Conservation (phyloP, 53 echinoderm and acorn worm genomes). For the Holothuria scabra region DNA sequence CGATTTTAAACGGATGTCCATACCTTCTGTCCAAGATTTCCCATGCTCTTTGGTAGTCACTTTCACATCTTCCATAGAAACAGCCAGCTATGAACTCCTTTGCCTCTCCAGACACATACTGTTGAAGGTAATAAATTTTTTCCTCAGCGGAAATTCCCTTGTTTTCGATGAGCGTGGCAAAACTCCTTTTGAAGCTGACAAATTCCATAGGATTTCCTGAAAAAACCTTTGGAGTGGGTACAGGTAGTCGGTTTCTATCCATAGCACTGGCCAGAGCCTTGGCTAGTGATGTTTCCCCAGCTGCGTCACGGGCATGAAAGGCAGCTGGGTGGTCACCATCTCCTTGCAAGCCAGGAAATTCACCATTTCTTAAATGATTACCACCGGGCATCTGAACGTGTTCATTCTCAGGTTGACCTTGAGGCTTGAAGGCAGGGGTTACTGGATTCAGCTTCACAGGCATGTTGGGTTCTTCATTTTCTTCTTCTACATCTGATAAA, state of each 20-base stretch:
- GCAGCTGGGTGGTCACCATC: neutral
- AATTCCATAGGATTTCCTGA: constrained; percentile 55
- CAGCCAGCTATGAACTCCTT: constrained; percentile 52
- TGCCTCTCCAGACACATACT: constrained; percentile 55
- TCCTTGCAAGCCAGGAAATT: neutral
- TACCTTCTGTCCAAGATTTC: constrained; percentile 51
- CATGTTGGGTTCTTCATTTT: too few relatives aligned
- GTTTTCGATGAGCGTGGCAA: constrained; percentile 51
- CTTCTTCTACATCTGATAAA: neutral
- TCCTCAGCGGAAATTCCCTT: constrained; percentile 52
- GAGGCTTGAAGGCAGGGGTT: neutral
- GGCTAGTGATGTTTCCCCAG: neutral
- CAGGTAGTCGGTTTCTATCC: constrained; percentile 45
- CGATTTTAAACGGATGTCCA: constrained; percentile 68
- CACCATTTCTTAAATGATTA: too few relatives aligned
- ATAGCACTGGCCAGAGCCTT: constrained; percentile 42
- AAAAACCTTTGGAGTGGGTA: constrained; percentile 37
- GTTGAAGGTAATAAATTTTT: constrained; percentile 44
- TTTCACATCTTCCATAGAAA: constrained; percentile 54
- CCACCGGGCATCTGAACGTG: too few relatives aligned
- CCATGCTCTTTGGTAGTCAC: constrained; percentile 64
- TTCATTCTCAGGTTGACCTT: too few relatives aligned
- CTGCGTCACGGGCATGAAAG: neutral
- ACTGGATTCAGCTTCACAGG: neutral
- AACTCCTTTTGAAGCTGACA: constrained; percentile 53